phyloP scores from a whole-genome alignment of 2,797 vertebrate species.

The Staurois parvus region DNA sequence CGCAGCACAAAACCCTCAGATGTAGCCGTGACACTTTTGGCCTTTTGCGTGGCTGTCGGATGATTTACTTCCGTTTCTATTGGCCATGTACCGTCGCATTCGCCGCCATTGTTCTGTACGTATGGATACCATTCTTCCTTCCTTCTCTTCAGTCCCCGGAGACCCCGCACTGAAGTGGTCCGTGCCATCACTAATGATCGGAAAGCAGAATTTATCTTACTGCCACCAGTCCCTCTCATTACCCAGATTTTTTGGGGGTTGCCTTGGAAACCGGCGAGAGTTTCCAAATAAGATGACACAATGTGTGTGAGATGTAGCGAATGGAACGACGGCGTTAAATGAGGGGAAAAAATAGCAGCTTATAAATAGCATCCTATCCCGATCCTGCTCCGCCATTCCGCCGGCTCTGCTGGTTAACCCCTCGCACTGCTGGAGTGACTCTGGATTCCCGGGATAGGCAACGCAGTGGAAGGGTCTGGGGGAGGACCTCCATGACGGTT shows the following conservation, averaged over 20 bases:
- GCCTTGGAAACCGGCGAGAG: constrained; percentile 77
- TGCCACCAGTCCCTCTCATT: constrained; percentile 77
- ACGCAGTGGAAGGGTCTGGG: too few species aligned
- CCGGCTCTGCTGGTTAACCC: constrained; percentile 43
- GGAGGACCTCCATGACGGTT: too few species aligned
- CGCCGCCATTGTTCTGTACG: background rate
- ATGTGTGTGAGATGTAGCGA: constrained; percentile 62
- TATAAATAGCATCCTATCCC: constrained; percentile 67
- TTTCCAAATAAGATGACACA: constrained; percentile 73
- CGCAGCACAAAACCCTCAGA: too few species aligned
- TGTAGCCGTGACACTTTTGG: too few species aligned
- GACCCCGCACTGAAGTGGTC: background rate
- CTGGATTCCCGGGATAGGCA: too few species aligned
- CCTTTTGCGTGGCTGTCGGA: too few species aligned
- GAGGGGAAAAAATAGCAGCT: constrained; percentile 63
- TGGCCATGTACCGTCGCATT: too few species aligned
- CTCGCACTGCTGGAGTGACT: background rate
- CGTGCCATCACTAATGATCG: constrained; percentile 48
- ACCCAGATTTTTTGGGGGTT: constrained; percentile 79
- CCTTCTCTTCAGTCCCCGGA: background rate
- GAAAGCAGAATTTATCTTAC: constrained; percentile 70
- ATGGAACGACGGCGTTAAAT: constrained; percentile 56
- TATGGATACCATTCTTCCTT: background rate
- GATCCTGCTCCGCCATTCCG: constrained; percentile 63
- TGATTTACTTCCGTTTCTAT: too few species aligned